Evolutionary conservation across 2,888 invertebrate genomes (phyloP), one percentile per base, ranked within the genome.

Genomic region (Hemistola chrysoprasaria): DNA sequence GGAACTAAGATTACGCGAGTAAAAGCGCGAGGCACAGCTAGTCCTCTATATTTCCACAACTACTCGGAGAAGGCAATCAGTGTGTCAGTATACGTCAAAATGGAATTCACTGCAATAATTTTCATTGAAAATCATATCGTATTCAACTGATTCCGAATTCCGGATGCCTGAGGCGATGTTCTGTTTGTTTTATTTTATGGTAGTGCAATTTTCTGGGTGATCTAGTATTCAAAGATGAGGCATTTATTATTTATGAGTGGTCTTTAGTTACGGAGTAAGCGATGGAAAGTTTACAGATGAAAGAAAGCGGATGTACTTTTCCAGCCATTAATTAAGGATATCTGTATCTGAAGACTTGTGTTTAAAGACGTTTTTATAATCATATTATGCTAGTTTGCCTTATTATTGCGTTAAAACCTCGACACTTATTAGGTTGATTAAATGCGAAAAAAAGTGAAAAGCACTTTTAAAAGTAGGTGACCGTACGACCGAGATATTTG

Each of bases 41-140:
- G n/a, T n/a, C n/a, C n/a, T n/a, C n/a, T n/a, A n/a, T n/a, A n/a
- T n/a, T 25, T 41, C 32, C 16, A 40, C 24, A 29, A 20, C 24
- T 8, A 22, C 8, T 22, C 5, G 7, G 6, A 47, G 53, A 59
- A 61, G 52, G 57, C 57, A 62, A 66, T 66, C 61, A 62, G 47
- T 54, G 46, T 49, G n/a, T 32, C 47, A 33, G 34, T 47, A 45
- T 39, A 44, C 40, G 47, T 35, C 50, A 53, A 56, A 54, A 68
- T 61, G 63, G 56, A 45, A 62, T 70, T 67, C 53, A 47, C 16
- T 8, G 5, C 25, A 22, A 32, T 38, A 22, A 32, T 39, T 31
- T 25, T 31, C 38, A 31, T 31, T 26, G 20, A 39, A 33, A 27
- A 33, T 8, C 24, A n/a, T n/a, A 25, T 8, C 11, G 8, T 30